A percentile compares a stretch with the other conserved stretches of the same genome.
Evolutionary conservation across 2,113 vertebrate species (phyloP).

Genomic region (Phyllostomus discolor): DNA sequence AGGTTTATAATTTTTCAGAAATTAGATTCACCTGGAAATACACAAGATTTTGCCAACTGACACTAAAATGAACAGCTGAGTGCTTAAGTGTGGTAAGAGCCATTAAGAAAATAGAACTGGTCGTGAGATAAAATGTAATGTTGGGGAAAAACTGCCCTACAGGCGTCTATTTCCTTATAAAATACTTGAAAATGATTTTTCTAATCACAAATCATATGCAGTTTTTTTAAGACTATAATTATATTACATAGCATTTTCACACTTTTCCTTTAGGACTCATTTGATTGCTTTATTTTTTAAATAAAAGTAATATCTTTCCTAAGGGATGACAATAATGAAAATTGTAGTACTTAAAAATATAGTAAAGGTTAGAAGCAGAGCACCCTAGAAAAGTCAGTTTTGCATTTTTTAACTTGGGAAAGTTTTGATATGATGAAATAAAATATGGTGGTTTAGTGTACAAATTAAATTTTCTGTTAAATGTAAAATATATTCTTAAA

Average conservation of each 20-base stretch:
- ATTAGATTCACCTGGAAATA: slow-evolving; percentile 55
- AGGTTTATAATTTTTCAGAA: slow-evolving; percentile 60
- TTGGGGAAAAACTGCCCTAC: slow-evolving; percentile 24
- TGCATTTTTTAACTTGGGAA: neutral
- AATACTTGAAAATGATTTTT: slow-evolving; percentile 33
- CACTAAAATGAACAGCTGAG: slow-evolving; percentile 40
- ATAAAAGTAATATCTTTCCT: slow-evolving; percentile 14
- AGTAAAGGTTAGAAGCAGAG: neutral
- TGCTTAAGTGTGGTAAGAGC: slow-evolving; percentile 30
- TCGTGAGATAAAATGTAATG: slow-evolving; percentile 51
- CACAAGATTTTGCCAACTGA: slow-evolving; percentile 29
- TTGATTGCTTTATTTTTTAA: slow-evolving; percentile 41
- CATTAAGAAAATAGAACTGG: slow-evolving; percentile 21
- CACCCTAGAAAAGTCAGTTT: neutral
- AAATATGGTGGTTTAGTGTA: neutral
- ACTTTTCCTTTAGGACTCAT: neutral
- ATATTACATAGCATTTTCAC: neutral
- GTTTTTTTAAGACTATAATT: neutral
- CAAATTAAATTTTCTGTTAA: neutral
- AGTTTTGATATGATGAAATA: neutral
- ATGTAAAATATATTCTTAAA: neutral
- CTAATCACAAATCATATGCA: neutral
- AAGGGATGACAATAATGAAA: neutral
- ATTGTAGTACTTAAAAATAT: neutral
- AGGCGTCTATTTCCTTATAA: slow-evolving; percentile 47